Evolutionary conservation across 2,113 vertebrate genomes (phyloP).

Genomic region (Semicossyphus pulcher): DNA sequence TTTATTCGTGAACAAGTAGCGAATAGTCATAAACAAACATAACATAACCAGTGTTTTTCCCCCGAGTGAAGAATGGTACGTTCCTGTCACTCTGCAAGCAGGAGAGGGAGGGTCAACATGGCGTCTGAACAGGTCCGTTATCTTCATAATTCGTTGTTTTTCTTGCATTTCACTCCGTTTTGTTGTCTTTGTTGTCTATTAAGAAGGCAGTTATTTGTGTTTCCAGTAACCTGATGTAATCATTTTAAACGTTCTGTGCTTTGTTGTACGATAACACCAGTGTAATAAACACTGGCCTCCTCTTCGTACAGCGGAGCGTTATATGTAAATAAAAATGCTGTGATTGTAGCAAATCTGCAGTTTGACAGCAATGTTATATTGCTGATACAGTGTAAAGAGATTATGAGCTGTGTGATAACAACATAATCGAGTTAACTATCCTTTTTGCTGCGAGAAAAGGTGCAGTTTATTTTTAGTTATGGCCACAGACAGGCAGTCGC

Average conservation of each 20-base stretch:
- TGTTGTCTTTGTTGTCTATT: not conserved
- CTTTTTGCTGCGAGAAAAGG: constrained; percentile 16
- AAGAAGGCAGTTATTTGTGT: accelerated
- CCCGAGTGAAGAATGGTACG: constrained; percentile 57
- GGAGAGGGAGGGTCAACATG: constrained; percentile 83
- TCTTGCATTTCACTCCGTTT: not conserved
- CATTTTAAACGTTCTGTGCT: not conserved
- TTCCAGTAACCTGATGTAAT: not conserved
- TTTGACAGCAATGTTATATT: not conserved
- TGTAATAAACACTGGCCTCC: constrained; percentile 31
- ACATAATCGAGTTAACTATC: not conserved
- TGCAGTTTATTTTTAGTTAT: constrained; percentile 83
- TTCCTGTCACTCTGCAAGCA: constrained; percentile 44
- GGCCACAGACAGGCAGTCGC: constrained; percentile 61
- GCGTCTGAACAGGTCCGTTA: constrained; percentile 88
- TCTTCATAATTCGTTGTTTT: constrained; percentile 43
- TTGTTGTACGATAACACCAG: not conserved
- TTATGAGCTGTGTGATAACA: accelerated
- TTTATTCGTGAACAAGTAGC: not conserved
- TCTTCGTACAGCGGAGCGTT: constrained; percentile 1
- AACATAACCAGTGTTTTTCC: not conserved
- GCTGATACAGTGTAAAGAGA: not conserved
- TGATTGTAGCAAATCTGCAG: not conserved
- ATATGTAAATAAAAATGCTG: not conserved
- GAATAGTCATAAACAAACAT: too few relatives aligned